Base-by-base conservation (phyloP, 2,888 invertebrate genomes). In the Apotomis betuletana region DNA sequence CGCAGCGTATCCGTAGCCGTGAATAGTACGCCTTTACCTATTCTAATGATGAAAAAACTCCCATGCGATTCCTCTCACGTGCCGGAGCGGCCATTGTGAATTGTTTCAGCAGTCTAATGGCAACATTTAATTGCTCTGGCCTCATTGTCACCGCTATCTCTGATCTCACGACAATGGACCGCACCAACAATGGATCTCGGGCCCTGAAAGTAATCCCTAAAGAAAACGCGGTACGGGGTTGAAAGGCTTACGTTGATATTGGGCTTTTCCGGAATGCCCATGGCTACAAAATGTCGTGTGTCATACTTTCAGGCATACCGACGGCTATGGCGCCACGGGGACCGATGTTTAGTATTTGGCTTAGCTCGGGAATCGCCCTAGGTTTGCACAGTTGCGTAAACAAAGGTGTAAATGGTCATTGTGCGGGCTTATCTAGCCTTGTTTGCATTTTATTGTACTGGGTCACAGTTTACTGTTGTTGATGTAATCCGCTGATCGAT, bases 11-110 rank as follows among this genome's bases (percentile, higher is more conserved):
- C 78, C 77, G 74, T 77, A 79, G 77, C 81, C 77, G 80, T 79
- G 79, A 81, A 81, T 74, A 77, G 75, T 75, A 75, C 75, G 75
- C 69, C 74, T 76, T 75, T 73, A 74, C 77, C 79, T 79, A 83
- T 83, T 80, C 79, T 80, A 81, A 84, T 80, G 80, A 78, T 83
- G 77, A 87, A 87, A 88, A 89, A 85, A 80, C 85, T 87, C 89
- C 83, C 90, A 87, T 87, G 89, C 86, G 83, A 87, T 87, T 86
- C 86, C 87, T 90, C 90, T 89, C 90, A 90, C 90, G 88, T 89
- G 87, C 87, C 69, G 41, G 60, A 64, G 67, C 44, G 57, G 69
- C 75, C 81, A 89, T 91, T 91, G 91, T 91, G 87, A 79, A 90
- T 91, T 91, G 90, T 91, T 88, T 75, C 77, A 77, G 81, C 81